Conservation (phyloP, 2,888 invertebrate species). For the Minunthozetes semirufus region DNA sequence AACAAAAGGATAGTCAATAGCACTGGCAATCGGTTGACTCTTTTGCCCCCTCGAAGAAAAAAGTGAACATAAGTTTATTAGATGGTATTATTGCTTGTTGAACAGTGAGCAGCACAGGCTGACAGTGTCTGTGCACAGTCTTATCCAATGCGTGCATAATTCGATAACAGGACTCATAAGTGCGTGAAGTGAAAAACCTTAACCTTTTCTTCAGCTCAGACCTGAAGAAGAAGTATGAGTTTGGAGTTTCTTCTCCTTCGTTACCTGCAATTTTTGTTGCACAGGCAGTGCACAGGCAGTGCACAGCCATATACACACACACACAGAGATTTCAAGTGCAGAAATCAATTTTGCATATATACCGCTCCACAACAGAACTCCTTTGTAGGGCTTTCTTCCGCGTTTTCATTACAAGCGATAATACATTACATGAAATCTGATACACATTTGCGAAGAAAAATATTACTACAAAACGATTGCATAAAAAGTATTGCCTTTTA, state of each 20-base stretch:
- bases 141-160: conserved; percentile 5
- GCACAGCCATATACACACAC: neutral
- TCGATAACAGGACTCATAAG: conserved; percentile 9
- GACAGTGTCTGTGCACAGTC: neutral
- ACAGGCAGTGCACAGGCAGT: neutral
- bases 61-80: neutral
- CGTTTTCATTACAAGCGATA: conserved; percentile 6
- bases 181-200: conserved; percentile 23
- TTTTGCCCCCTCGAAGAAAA: neutral
- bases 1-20: no score
- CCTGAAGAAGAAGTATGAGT: neutral
- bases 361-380: no score
- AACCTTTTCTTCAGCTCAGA: neutral
- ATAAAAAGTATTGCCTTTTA: neutral
- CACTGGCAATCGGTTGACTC: no score
- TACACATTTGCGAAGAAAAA: neutral
- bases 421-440: neutral
- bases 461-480: no score
- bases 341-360: conserved; percentile 22
- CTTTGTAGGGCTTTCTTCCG: neutral
- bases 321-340: neutral
- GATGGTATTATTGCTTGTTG: neutral
- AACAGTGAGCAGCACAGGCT: neutral
- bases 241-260: neutral
- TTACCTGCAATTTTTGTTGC: neutral